phyloP scores from a whole-genome alignment of 1,140 invertebrate genomes.

The Tetranychus cinnabarinus region DNA sequence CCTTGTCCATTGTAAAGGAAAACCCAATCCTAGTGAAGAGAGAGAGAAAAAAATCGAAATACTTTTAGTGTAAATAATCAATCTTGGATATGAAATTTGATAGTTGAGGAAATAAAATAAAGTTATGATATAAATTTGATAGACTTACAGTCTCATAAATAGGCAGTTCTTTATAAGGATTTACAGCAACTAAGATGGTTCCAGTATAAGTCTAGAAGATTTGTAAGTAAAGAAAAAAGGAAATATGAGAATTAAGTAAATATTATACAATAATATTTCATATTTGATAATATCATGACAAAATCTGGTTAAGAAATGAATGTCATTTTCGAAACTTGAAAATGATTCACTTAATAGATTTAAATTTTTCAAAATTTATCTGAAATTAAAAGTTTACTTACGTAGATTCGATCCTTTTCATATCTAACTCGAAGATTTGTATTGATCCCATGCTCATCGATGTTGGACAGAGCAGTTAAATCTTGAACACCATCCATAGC shows the following conservation, averaged over 20 bases:
- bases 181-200: slow-evolving; percentile 81
- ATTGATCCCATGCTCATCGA: slow-evolving; percentile 75
- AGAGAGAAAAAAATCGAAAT: background rate
- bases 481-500: slow-evolving; percentile 33
- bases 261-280: background rate
- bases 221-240: slow-evolving; percentile 13
- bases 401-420: slow-evolving; percentile 61
- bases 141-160: slow-evolving; percentile 68
- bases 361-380: slow-evolving; percentile 21
- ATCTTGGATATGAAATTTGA: too few relatives aligned
- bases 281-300: background rate
- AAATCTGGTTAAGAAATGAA: background rate
- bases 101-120: too few relatives aligned
- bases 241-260: background rate
- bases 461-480: slow-evolving; percentile 79
- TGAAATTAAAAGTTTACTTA: slow-evolving; percentile 25
- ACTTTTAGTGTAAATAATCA: too few relatives aligned
- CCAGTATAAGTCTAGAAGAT: slow-evolving; percentile 32
- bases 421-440: slow-evolving; percentile 64
- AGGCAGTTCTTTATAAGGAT: slow-evolving; percentile 77
- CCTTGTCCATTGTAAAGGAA: slow-evolving; percentile 40
- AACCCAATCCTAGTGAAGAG: slow-evolving; percentile 41
- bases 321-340: background rate
- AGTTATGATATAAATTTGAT: background rate
- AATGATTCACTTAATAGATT: background rate